A percentile compares a stretch with the other conserved stretches of the same genome.
Conservation (phyloP, 2,113 vertebrate genomes). For the Lepus europaeus region DNA sequence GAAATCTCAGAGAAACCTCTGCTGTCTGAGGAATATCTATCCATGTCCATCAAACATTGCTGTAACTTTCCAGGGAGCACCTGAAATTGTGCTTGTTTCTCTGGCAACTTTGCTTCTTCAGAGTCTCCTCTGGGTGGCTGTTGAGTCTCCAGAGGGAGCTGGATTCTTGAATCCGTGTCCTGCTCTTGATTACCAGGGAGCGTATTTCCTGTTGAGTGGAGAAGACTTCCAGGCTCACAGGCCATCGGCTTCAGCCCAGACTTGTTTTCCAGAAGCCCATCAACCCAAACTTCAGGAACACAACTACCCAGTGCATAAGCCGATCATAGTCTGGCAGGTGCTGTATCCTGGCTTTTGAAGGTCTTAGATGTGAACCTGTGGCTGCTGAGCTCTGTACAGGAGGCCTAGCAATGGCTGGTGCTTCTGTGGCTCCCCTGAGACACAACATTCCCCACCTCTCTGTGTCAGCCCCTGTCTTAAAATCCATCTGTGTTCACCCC, state of each 20-base stretch:
- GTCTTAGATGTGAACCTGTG: neutral
- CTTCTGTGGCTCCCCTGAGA: neutral
- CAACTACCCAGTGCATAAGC: too few species aligned
- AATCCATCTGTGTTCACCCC: neutral
- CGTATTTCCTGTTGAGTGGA: neutral
- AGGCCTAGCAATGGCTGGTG: neutral
- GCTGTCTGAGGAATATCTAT: constrained; percentile 70
- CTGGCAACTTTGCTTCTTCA: constrained; percentile 71
- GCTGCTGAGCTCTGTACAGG: neutral
- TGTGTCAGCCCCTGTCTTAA: neutral
- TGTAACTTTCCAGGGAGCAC: constrained; percentile 64
- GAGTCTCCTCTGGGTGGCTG: constrained; percentile 41
- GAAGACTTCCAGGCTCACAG: neutral
- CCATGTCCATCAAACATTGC: constrained; percentile 71
- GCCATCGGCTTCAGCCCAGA: neutral
- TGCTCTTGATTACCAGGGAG: neutral
- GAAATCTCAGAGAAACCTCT: constrained; percentile 80
- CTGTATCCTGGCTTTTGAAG: too few species aligned
- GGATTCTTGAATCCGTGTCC: rapidly evolving
- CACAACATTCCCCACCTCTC: neutral
- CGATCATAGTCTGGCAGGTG: neutral
- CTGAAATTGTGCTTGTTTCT: constrained; percentile 70
- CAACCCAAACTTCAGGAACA: neutral
- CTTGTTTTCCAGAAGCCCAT: neutral
- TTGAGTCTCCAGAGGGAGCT: constrained; percentile 33